Conservation (phyloP, 2,888 invertebrate genomes). For the Cosmia pyralina region DNA sequence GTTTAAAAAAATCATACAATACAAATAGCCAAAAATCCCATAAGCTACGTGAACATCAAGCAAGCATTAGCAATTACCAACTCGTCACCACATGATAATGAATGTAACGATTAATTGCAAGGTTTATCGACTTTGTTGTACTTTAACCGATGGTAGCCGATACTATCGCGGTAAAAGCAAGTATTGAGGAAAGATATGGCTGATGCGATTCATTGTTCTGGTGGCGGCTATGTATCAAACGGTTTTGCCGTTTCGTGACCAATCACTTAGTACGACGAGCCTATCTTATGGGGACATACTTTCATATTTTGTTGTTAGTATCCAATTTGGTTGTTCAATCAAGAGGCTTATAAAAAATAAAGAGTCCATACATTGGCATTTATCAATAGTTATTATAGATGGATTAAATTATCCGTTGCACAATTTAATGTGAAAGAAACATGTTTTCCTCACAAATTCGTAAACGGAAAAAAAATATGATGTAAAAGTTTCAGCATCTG, state of each 20-base stretch:
- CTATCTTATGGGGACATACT: slow-evolving; percentile 34
- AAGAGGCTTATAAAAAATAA: background rate
- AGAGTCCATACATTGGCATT: slow-evolving; percentile 2
- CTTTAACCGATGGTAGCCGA: slow-evolving; percentile 68
- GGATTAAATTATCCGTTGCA: background rate
- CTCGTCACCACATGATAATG: background rate
- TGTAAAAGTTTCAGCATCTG: slow-evolving; percentile 21
- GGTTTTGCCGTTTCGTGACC: slow-evolving; percentile 61
- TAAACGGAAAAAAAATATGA: slow-evolving; percentile 20
- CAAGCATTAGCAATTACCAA: slow-evolving; percentile 11
- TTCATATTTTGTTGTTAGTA: slow-evolving; percentile 32
- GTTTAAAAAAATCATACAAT: background rate
- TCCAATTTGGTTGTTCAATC: slow-evolving; percentile 18
- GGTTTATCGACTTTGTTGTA: background rate
- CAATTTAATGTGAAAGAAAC: slow-evolving; percentile 5
- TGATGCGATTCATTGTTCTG: slow-evolving; percentile 70
- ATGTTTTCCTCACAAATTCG: slow-evolving; percentile 8
- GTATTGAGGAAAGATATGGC: slow-evolving; percentile 67
- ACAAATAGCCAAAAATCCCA: slow-evolving; percentile 3
- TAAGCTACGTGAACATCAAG: background rate
- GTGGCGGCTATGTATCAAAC: slow-evolving; percentile 52
- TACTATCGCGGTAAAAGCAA: slow-evolving; percentile 74
- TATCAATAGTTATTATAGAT: background rate
- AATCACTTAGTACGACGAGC: slow-evolving; percentile 57
- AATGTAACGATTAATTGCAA: slow-evolving; percentile 20